Base-by-base conservation (phyloP, 30 jellyfish, hydroid and myxozoan species). In the Aurelia aurita complex sp. Pacific region DNA sequence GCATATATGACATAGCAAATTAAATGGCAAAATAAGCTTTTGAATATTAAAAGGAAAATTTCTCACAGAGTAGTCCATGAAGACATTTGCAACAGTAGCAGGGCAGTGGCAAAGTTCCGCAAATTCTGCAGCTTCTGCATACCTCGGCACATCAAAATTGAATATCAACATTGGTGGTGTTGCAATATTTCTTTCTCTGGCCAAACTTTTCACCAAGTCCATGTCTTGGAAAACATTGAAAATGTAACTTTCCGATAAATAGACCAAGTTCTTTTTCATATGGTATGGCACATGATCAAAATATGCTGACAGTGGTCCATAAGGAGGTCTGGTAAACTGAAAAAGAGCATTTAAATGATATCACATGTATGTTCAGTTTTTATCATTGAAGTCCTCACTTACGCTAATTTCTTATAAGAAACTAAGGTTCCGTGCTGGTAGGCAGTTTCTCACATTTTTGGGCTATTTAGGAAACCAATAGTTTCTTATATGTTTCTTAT, bases 101-200 rank as follows among this genome's bases (percentile, higher is more conserved):
- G 79, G 79, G 79, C 29, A 34, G 38, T 69, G 57, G 32, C 17
- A 69, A 69, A 69, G 79, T 69, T 34, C 52, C 38, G 59, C 38
- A 15, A 69, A 69, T 14, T 42, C 79, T 69, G 52, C 38, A 15
- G 79, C 79, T 69, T 69, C 79, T 69, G 29, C 79, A 69, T 69
- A 69, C 35, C 79, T 69, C 35, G 79, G 79, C 38, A 69, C 38
- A 69, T 69, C 79, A 69, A 69, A 69, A 34, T 69, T 42, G 79
- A 69, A 69, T 15, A 69, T 69, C 16, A 69, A 23, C 79, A 69
- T 15, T 15, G 59, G 29, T 69, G 79, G 79, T 69, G 38, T 69
- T 15, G 29, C 35, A 29, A 69, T 15, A 38, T 69, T 69, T 34
- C 38, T 15, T 34, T 42, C 38, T 69, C 38, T 34, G 29, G 79